phyloP scores from a whole-genome alignment of 1,140 invertebrate species.

The Muscidifurax raptorellus region DNA sequence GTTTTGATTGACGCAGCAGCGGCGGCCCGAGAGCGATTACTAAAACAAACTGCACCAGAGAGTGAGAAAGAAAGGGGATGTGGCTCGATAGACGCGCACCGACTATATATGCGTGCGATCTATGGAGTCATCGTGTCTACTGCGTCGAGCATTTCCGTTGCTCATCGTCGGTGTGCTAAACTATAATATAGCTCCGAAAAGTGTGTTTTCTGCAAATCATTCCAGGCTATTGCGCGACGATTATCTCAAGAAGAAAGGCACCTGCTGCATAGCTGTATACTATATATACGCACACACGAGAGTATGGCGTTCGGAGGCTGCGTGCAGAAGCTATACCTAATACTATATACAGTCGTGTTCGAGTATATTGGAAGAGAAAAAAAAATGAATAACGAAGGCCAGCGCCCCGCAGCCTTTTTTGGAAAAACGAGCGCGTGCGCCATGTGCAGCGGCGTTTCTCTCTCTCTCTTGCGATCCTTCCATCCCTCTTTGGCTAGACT shows the following conservation, averaged over 20 bases:
- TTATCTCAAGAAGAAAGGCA: constrained; percentile 3
- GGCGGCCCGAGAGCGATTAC: background rate
- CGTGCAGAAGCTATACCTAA: no score
- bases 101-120: background rate
- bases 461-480: background rate
- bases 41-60: constrained; percentile 13
- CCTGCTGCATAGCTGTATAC: background rate
- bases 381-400: background rate
- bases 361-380: background rate
- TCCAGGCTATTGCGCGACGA: constrained; percentile 7
- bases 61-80: background rate
- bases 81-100: background rate
- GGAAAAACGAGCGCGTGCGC: background rate
- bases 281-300: background rate
- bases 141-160: background rate
- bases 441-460: background rate
- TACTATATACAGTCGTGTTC: background rate
- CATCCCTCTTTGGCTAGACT: constrained; percentile 20
- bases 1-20: constrained; percentile 16
- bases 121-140: no score
- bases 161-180: no score
- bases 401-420: background rate
- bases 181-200: constrained; percentile 10
- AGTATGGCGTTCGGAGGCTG: no score
- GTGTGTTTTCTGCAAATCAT: constrained; percentile 10